phyloP scores from a whole-genome alignment of 2,888 invertebrate genomes.

The Halictus ligatus region DNA sequence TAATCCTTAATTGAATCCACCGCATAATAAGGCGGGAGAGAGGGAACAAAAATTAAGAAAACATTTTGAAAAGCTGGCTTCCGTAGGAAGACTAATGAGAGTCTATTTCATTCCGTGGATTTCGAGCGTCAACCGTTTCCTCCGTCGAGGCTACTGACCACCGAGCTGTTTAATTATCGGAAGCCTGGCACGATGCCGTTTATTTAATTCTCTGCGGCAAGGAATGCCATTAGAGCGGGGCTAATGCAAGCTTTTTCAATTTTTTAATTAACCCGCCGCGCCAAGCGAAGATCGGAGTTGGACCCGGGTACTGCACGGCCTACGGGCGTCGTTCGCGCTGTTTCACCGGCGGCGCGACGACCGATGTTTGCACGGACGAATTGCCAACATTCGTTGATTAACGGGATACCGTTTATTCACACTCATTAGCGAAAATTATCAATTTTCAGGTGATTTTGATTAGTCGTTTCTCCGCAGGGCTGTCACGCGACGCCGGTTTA shows the following conservation, averaged over 20 bases:
- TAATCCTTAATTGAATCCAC: background rate
- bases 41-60: background rate
- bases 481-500: conserved; percentile 25
- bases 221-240: conserved; percentile 27
- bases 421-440: conserved; percentile 50
- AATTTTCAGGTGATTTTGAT: conserved; percentile 49
- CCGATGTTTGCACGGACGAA: conserved; percentile 6
- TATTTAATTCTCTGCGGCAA: conserved; percentile 28
- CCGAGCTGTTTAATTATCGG: conserved; percentile 54
- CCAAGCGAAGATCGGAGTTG: background rate
- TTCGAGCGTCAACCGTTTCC: conserved; percentile 24
- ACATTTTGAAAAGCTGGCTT: conserved; percentile 44
- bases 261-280: conserved; percentile 33
- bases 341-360: background rate
- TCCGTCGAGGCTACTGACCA: conserved; percentile 40
- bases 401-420: conserved; percentile 43
- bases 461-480: conserved; percentile 29
- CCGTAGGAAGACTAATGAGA: conserved; percentile 28
- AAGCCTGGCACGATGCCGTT: conserved; percentile 9
- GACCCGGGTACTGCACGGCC: background rate
- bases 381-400: conserved; percentile 36
- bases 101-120: conserved; percentile 7
- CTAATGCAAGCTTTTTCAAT: conserved; percentile 26
- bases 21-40: background rate
- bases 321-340: background rate